Evolutionary conservation across 2,797 vertebrate genomes (phyloP).

Genomic region (Odontamblyopus rebecca): DNA sequence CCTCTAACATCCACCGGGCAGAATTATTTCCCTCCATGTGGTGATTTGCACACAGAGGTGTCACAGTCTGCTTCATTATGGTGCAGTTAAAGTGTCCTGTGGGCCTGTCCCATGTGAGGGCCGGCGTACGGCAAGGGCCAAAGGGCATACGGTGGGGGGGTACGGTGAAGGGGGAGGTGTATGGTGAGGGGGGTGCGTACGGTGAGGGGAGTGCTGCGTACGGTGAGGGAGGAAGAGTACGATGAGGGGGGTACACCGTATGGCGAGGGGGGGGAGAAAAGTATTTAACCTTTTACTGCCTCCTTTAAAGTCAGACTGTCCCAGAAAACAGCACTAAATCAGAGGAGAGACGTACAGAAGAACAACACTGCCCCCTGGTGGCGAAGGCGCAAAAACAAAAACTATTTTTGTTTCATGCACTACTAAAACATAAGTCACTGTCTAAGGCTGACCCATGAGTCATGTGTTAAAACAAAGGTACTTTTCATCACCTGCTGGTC

Average conservation of each 20-base stretch:
- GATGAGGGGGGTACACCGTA: too few species aligned
- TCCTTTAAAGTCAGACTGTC: conserved; percentile 65
- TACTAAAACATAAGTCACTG: too few species aligned
- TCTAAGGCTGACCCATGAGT: too few species aligned
- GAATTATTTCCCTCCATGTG: conserved; percentile 28
- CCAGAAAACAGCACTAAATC: conserved; percentile 42
- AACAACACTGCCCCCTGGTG: conserved; percentile 69
- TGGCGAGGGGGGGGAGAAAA: conserved; percentile 46
- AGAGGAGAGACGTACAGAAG: conserved; percentile 28
- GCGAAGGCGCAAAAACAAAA: not conserved
- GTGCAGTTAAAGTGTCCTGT: conserved; percentile 27
- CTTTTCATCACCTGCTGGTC: too few species aligned
- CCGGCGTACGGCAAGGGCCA: not conserved
- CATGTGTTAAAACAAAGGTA: too few species aligned
- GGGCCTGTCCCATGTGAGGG: conserved; percentile 33
- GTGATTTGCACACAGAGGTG: conserved; percentile 38
- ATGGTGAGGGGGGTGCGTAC: too few species aligned
- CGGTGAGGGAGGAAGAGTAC: conserved; percentile 11
- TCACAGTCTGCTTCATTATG: conserved; percentile 15
- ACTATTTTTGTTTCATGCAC: too few species aligned
- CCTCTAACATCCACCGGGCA: conserved; percentile 14
- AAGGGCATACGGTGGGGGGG: too few species aligned
- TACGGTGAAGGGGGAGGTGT: too few species aligned
- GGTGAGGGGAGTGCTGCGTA: conserved; percentile 5
- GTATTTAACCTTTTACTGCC: conserved; percentile 75